Base-by-base conservation (phyloP, 2,113 vertebrate species). In the Sciurus niger region DNA sequence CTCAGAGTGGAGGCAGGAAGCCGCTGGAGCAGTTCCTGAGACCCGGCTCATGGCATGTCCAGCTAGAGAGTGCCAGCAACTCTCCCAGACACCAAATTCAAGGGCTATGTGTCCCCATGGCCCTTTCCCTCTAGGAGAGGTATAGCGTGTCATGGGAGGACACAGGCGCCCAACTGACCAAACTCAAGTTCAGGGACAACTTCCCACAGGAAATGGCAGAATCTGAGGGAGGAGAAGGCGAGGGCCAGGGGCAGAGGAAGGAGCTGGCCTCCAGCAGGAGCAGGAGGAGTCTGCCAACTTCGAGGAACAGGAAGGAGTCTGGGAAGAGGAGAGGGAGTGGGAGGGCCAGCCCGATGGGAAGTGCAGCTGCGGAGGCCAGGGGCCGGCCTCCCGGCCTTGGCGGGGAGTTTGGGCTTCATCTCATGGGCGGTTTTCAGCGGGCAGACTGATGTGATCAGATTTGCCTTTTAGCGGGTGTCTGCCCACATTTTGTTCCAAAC, bases 71-170 rank as follows among this genome's bases (percentile, higher is more conserved):
- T 22, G 28, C 37, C 30, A 24, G 74, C 34, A 58, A 48, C 0
- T 10, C 53, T 67, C 68, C 40, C 48, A 24, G 32, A 40, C 25
- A 11, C 70, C 2, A 1, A 32, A 43, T 34, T 32, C 63, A 76
- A 80, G 32, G 73, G 2, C 37, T 1, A 2, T 5, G 20, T 7
- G 2, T 1, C 73, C 4, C 34, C 1, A 2, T 4, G 53, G 46
- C 30, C 28, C 89, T 83, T 0, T n/a, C 0, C 17, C 46, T 89
- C 60, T 67, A 37, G 40, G 30, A 77, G 60, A 72, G 30, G 22
- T 20, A 1, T 0, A n/a, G 83, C 37, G 4, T 16, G 2, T 5
- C 2, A 6, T 32, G 8, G 22, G 16, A 34, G 3, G 24, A 20
- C 3, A 16, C 11, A 46, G 28, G 4, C 24, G 65, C 67, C 30